These are phyloP conservation scores for Drosophila equinoxialis DNA, from an alignment of 1,140 invertebrate genomes.

Conservation along the genomic window DNA sequence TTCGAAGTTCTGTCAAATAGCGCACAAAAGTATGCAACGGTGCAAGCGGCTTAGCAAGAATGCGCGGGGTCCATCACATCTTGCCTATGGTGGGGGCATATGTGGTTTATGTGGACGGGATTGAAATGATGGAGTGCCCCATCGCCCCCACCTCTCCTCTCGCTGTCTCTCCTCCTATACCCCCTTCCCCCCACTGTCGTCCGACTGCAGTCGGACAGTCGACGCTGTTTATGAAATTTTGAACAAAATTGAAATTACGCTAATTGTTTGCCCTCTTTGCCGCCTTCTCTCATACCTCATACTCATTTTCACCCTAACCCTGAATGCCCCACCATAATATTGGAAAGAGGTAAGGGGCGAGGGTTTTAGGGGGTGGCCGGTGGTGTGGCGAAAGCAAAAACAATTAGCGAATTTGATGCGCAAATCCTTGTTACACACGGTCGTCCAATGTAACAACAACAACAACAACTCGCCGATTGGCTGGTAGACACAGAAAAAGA, in stretches of 20 bases:
- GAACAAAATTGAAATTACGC: conserved; percentile 83
- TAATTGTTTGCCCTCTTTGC: conserved; percentile 75
- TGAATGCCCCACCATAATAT: conserved; percentile 10
- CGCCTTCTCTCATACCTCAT: neutral
- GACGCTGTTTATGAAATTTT: conserved; percentile 82
- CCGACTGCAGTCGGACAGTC: conserved; percentile 13
- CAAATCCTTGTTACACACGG: conserved; percentile 69
- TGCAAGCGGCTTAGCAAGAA: conserved; percentile 50
- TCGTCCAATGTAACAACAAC: conserved; percentile 19
- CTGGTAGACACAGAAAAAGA: neutral
- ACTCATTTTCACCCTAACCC: neutral
- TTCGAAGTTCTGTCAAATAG: conserved; percentile 58
- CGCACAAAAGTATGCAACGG: conserved; percentile 66
- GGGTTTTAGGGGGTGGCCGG: neutral
- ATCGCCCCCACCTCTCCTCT: neutral
- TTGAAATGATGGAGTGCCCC: conserved; percentile 22
- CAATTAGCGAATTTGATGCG: conserved; percentile 80
- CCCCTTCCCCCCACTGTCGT: neutral
- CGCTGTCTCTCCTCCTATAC: no score
- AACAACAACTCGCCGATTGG: conserved; percentile 11
- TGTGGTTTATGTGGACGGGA: conserved; percentile 24
- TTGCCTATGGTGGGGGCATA: neutral
- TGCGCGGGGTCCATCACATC: conserved; percentile 26
- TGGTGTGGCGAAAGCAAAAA: conserved; percentile 58
- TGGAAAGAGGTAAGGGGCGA: neutral